These are phyloP conservation scores for Montipora capricornis DNA, from an alignment of 64 coral and sea anemone species.

Conservation along the genomic window DNA sequence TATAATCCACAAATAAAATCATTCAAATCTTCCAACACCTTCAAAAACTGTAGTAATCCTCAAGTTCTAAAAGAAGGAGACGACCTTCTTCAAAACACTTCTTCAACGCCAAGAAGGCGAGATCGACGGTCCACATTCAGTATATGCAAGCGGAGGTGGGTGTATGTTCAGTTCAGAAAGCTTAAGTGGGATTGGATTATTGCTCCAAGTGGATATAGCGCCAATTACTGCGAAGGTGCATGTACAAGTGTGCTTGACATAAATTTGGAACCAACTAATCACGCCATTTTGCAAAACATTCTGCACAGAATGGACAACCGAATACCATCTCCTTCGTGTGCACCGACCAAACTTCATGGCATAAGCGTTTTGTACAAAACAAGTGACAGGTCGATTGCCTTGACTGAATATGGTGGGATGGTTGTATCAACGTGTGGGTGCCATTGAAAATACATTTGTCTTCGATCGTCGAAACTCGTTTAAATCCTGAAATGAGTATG, in stretches of 20 bases:
- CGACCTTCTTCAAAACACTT: not conserved
- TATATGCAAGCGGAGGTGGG: conserved; percentile 8
- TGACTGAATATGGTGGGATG: conserved; percentile 53
- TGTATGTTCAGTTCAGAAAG: conserved; percentile 31
- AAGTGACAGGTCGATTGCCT: conserved; percentile 5
- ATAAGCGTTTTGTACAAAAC: conserved; percentile 50
- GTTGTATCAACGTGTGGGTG: conserved; percentile 51
- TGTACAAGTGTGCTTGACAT: conserved; percentile 31
- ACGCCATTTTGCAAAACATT: conserved; percentile 61
- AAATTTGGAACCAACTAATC: conserved; percentile 37
- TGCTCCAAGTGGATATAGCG: conserved; percentile 52
- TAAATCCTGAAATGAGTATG: not conserved
- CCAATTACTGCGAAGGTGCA: conserved; percentile 35
- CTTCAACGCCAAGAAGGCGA: not conserved
- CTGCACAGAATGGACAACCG: conserved; percentile 29
- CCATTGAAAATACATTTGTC: not conserved
- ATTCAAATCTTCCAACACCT: not conserved
- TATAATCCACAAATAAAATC: not conserved
- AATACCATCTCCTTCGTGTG: conserved; percentile 35
- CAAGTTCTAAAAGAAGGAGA: not conserved
- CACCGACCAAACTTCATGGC: conserved; percentile 46
- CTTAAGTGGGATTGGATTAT: conserved; percentile 51
- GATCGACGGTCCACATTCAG: not conserved
- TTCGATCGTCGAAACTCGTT: not conserved
- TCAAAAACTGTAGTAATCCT: not conserved